A percentile compares a stretch with the other conserved stretches of the same genome.
Conservation (phyloP, 2,113 vertebrate species). For the Neodontobutis hainanensis region DNA sequence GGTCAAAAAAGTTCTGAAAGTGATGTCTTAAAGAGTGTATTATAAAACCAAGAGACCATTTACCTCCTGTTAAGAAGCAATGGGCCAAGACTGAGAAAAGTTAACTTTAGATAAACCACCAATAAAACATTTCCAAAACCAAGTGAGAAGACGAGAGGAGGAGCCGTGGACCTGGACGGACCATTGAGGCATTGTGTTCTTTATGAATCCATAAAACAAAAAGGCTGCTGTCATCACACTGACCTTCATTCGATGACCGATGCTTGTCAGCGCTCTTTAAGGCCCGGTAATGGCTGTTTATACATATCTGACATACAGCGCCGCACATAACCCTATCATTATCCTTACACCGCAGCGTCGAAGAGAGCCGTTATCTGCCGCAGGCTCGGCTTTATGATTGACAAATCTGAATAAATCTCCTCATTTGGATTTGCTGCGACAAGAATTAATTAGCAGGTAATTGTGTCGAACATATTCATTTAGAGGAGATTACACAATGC, state of each 20-base stretch:
- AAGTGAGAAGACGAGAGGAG: constrained; percentile 43
- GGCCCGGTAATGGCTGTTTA: constrained; percentile 73
- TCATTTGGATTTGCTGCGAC: constrained; percentile 72
- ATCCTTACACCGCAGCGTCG: constrained; percentile 37
- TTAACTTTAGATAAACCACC: not conserved
- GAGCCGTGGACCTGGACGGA: constrained; percentile 44
- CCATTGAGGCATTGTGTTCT: constrained; percentile 69
- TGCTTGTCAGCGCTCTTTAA: constrained; percentile 64
- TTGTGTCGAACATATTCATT: constrained; percentile 81
- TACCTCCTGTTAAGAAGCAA: not conserved
- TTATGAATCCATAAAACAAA: constrained; percentile 78
- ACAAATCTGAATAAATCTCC: constrained; percentile 74
- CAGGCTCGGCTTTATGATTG: constrained; percentile 71
- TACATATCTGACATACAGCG: constrained; percentile 57
- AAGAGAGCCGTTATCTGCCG: constrained; percentile 56
- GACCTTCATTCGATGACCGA: constrained; percentile 75
- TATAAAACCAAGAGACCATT: too few relatives aligned
- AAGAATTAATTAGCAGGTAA: constrained; percentile 79
- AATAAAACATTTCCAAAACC: constrained; percentile 1
- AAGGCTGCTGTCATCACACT: constrained; percentile 56
- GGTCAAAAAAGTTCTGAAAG: too few relatives aligned
- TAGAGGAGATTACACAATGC: constrained; percentile 78
- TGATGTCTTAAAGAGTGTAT: too few relatives aligned
- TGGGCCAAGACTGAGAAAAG: not conserved
- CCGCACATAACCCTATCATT: constrained; percentile 66